Conservation (phyloP, 2,888 invertebrate genomes). For the Beris morrisii region DNA sequence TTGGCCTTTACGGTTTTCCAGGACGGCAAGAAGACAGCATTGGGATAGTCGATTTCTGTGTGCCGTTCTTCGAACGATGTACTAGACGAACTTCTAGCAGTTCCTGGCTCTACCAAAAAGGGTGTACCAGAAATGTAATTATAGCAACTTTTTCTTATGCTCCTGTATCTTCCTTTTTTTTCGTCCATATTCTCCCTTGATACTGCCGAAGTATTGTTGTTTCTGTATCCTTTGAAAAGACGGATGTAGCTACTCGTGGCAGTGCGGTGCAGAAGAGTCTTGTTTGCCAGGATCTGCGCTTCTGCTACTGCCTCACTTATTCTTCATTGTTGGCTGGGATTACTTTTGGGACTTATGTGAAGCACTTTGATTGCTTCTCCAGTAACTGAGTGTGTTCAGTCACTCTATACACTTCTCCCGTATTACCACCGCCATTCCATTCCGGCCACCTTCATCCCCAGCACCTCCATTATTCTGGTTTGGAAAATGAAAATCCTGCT, state of each 20-base stretch:
- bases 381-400: background rate
- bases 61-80: too few relatives aligned
- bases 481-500: too few relatives aligned
- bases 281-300: too few relatives aligned
- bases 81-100: background rate
- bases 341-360: conserved; percentile 29
- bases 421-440: too few relatives aligned
- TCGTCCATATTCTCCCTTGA: conserved; percentile 5
- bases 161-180: background rate
- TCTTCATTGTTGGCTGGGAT: conserved; percentile 28
- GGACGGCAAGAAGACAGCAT: too few relatives aligned
- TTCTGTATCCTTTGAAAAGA: conserved; percentile 19
- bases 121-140: conserved; percentile 29
- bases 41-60: too few relatives aligned
- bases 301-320: conserved; percentile 9
- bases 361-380: conserved; percentile 23
- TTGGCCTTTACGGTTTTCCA: background rate
- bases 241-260: too few relatives aligned
- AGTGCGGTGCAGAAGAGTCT: too few relatives aligned
- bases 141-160: conserved; percentile 23
- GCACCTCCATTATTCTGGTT: too few relatives aligned
- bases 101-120: conserved; percentile 1
- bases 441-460: too few relatives aligned
- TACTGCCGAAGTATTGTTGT: conserved; percentile 16
- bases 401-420: background rate